Evolutionary conservation across 2,113 vertebrate genomes (phyloP).

Genomic region (Cisticola juncidis): DNA sequence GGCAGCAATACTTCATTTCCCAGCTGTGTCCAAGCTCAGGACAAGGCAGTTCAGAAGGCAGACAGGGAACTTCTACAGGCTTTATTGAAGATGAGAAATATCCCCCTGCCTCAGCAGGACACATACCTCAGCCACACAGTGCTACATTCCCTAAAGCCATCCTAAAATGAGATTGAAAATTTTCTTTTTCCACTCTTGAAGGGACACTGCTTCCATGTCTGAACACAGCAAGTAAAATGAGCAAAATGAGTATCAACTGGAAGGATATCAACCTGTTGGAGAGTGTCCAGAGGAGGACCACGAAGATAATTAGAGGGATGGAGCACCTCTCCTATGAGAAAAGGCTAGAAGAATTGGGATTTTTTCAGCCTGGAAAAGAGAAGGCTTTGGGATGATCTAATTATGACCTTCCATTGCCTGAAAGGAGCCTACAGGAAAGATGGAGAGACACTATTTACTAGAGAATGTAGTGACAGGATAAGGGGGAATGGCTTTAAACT

Average conservation of each 20-base stretch:
- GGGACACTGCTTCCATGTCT: not conserved
- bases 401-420: not conserved
- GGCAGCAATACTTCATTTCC: not conserved
- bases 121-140: not conserved
- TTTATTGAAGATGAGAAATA: not conserved
- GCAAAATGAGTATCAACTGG: not conserved
- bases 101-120: not conserved
- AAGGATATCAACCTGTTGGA: not conserved
- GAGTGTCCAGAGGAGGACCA: not conserved
- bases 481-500: not conserved
- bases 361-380: not conserved
- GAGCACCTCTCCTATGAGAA: not conserved
- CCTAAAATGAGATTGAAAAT: not conserved
- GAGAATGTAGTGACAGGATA: not conserved
- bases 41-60: not conserved
- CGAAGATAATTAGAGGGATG: not conserved
- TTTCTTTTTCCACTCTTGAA: not conserved
- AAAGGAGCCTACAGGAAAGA: not conserved
- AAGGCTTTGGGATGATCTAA: not conserved
- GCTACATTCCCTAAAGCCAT: not conserved
- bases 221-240: not conserved
- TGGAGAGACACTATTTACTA: not conserved
- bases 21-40: not conserved
- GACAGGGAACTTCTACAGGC: not conserved
- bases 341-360: not conserved